These are phyloP conservation scores for Coelogynopora nodosa DNA, from an alignment of 2,888 invertebrate species.

Conservation along the genomic window DNA sequence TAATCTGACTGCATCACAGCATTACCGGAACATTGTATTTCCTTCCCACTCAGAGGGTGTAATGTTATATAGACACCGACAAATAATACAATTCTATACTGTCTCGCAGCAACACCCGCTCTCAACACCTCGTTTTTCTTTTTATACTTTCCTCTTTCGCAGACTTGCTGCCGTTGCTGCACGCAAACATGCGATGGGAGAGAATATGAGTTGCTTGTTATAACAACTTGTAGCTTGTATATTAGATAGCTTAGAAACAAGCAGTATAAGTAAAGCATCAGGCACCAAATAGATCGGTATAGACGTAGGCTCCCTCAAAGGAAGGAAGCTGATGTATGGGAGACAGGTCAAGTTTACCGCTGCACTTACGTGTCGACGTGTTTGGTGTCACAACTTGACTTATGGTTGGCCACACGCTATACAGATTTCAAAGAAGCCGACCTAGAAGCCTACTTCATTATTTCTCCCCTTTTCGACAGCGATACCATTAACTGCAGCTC, in stretches of 20 bases:
- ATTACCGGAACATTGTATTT: not conserved
- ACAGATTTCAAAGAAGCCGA: slow-evolving; percentile 11
- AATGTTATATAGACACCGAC: not conserved
- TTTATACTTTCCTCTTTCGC: no score
- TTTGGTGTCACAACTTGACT: slow-evolving; percentile 22
- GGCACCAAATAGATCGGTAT: no score
- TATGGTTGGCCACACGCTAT: slow-evolving; percentile 22
- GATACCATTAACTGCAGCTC: not conserved
- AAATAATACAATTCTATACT: not conserved
- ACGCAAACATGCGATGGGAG: not conserved
- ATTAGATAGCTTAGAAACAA: not conserved
- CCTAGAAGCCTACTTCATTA: not conserved
- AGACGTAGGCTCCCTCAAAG: not conserved
- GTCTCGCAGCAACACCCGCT: no score
- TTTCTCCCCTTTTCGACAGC: not conserved
- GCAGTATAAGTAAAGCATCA: no score
- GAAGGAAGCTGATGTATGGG: not conserved
- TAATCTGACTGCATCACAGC: not conserved
- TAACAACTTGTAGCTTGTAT: no score
- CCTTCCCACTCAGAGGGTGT: not conserved
- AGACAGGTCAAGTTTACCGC: slow-evolving; percentile 31
- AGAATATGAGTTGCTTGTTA: no score
- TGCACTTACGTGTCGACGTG: slow-evolving; percentile 27
- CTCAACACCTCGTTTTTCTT: not conserved
- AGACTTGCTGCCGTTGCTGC: not conserved